A percentile compares a stretch with the other conserved stretches of the same genome.
These are phyloP conservation scores for Zaprionus taronus DNA, from an alignment of 1,140 invertebrate species.

Conservation along the genomic window DNA sequence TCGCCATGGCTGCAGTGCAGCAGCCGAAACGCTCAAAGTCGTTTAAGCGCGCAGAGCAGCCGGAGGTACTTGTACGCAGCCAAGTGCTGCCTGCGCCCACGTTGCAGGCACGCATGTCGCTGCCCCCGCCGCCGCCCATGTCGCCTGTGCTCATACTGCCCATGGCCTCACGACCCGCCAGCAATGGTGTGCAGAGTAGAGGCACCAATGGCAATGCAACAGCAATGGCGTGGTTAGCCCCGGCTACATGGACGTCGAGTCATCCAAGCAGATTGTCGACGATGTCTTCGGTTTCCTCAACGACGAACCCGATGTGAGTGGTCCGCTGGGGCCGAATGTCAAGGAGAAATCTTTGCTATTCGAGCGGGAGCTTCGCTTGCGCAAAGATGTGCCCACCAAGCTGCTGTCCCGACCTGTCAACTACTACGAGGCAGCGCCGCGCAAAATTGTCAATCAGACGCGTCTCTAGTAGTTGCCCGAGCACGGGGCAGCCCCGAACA, in stretches of 20 bases:
- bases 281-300: conserved; percentile 86
- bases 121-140: conserved; percentile 58
- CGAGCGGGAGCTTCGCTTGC: conserved; percentile 72
- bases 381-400: conserved; percentile 76
- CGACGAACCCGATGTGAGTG: conserved; percentile 84
- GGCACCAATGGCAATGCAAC: conserved; percentile 1
- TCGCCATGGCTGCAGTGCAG: conserved; percentile 63
- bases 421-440: conserved; percentile 78
- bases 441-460: conserved; percentile 74
- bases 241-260: conserved; percentile 85
- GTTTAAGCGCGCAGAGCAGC: conserved; percentile 84
- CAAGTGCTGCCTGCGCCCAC: conserved; percentile 51
- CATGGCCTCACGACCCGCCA: conserved; percentile 20
- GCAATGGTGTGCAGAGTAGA: conserved; percentile 13
- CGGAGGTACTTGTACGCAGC: conserved; percentile 85
- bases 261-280: conserved; percentile 85
- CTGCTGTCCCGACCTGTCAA: conserved; percentile 81
- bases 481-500: conserved; percentile 55
- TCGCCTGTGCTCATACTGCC: conserved; percentile 13
- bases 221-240: conserved; percentile 34
- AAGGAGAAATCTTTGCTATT: conserved; percentile 83
- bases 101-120: conserved; percentile 62
- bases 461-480: conserved; percentile 64
- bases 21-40: conserved; percentile 54
- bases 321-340: conserved; percentile 76